A percentile compares a stretch with the other conserved stretches of the same genome.
These are phyloP conservation scores for Lophotriccus pileatus DNA, from an alignment of 2,797 vertebrate species.

Conservation along the genomic window DNA sequence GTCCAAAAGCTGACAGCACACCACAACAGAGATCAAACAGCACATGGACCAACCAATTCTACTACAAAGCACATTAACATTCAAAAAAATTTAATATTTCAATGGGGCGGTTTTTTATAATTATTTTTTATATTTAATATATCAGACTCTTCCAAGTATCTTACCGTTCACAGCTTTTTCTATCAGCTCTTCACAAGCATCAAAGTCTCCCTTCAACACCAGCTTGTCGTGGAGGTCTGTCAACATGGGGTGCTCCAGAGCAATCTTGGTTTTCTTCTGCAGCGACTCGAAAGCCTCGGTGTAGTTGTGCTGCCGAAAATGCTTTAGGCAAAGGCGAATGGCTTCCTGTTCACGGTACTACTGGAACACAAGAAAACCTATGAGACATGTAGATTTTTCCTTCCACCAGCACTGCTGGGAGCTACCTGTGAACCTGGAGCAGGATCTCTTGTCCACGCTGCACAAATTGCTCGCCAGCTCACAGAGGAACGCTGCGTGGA, in stretches of 20 bases:
- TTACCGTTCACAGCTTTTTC: constrained; percentile 98
- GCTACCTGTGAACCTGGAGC: not conserved
- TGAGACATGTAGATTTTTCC: constrained; percentile 58
- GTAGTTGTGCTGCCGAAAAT: constrained; percentile 99
- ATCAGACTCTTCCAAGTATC: not conserved
- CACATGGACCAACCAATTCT: not conserved
- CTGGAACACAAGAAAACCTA: constrained; percentile 81
- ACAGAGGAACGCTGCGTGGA: not conserved
- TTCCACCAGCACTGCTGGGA: not conserved
- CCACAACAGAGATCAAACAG: not conserved
- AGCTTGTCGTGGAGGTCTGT: constrained; percentile 96
- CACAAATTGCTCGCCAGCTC: not conserved
- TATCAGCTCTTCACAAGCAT: constrained; percentile 95
- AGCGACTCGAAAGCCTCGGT: constrained; percentile 98
- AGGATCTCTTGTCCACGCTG: rapidly evolving
- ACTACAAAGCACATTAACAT: not conserved
- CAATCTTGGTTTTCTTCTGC: constrained; percentile 98
- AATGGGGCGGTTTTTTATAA: rapidly evolving
- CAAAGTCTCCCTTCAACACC: constrained; percentile 95
- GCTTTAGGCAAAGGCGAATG: constrained; percentile 98
- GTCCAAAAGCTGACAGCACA: not conserved
- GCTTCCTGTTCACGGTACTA: constrained; percentile 99
- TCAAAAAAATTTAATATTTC: not conserved
- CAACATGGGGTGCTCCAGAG: constrained; percentile 96
- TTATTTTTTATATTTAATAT: not conserved